Evolutionary conservation across 2,888 invertebrate species (phyloP), one percentile per base, ranked within the genome.

Genomic region (Chloroclysta siterata): DNA sequence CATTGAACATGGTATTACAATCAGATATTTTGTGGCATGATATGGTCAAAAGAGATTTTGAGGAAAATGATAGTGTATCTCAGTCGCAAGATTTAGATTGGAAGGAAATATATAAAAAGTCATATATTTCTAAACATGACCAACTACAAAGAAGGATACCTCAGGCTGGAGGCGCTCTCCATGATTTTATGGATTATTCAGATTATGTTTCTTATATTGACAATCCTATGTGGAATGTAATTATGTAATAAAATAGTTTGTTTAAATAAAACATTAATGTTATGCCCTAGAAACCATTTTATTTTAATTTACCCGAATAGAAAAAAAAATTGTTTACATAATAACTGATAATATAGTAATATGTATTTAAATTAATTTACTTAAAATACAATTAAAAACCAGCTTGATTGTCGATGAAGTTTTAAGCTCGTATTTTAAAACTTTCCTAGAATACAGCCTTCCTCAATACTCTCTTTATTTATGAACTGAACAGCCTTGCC

Each of bases 181-280:
- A 87, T 80, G 85, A 89, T 66, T 79, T 77, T 60, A 88, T 87
- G 85, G 85, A 88, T 57, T 81, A 86, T 70, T 79, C 87, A 59
- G 88, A 88, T 78, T 83, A 79, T 80, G 74, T 85, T 33, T 87
- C 85, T 57, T 84, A 87, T 63, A 84, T 88, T 77, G 88, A 89
- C 73, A 86, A 89, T 73, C 86, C 87, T n/a, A 69, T 88, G 75
- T 89, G 89, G 89, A 81, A 85, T 78, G 71, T 77, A 60, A 79
- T 85, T 52, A 68, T 72, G 59, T 74, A 72, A 69, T 44, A 15
- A 10, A 46, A 10, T 11, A 17, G 2, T 39, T 51, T 41, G 28
- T 47, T 17, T 53, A 48, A 46, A 60, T 58, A 58, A 22, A 57
- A 51, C 10, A 41, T 58, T 81, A 78, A 22, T 42, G 11, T 11